These are phyloP conservation scores for Ommatoiulus sabulosus DNA, from an alignment of 2,888 invertebrate genomes.

Conservation along the genomic window DNA sequence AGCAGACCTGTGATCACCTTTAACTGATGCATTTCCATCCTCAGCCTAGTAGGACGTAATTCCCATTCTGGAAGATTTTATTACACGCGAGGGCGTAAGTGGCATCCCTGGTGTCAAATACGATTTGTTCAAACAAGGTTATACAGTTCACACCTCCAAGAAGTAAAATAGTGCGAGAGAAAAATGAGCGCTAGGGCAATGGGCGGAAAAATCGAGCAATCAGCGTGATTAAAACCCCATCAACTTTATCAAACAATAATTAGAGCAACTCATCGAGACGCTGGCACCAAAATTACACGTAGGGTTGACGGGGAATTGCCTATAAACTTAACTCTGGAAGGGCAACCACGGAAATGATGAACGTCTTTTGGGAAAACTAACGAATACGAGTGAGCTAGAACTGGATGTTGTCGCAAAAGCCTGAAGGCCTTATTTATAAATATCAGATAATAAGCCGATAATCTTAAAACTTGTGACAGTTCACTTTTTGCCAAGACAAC, in stretches of 20 bases:
- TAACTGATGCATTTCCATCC: not conserved
- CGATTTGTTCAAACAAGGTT: not conserved
- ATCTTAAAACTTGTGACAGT: too few relatives aligned
- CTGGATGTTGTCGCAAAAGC: too few relatives aligned
- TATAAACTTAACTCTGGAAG: not conserved
- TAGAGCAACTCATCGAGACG: not conserved
- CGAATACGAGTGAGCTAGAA: too few relatives aligned
- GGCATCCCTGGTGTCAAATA: conserved; percentile 21
- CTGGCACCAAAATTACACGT: not conserved
- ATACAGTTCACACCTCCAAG: not conserved
- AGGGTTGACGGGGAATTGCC: not conserved
- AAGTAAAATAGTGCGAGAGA: not conserved
- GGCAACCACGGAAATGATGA: too few relatives aligned
- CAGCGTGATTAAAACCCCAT: not conserved
- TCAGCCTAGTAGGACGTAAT: not conserved
- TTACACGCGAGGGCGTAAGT: not conserved
- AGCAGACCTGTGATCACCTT: not conserved
- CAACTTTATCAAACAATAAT: not conserved
- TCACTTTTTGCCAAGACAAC: too few relatives aligned
- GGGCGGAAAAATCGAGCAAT: not conserved
- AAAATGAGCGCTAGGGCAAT: not conserved
- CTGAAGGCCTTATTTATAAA: too few relatives aligned
- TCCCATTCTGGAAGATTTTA: conserved; percentile 11
- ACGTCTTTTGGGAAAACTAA: too few relatives aligned
- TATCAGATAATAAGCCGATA: too few relatives aligned